Percentiles rank a stretch among this genome's conserved stretches.
Conservation (phyloP, 1,140 invertebrate species). For the Aphaenogaster ashmeadi region DNA sequence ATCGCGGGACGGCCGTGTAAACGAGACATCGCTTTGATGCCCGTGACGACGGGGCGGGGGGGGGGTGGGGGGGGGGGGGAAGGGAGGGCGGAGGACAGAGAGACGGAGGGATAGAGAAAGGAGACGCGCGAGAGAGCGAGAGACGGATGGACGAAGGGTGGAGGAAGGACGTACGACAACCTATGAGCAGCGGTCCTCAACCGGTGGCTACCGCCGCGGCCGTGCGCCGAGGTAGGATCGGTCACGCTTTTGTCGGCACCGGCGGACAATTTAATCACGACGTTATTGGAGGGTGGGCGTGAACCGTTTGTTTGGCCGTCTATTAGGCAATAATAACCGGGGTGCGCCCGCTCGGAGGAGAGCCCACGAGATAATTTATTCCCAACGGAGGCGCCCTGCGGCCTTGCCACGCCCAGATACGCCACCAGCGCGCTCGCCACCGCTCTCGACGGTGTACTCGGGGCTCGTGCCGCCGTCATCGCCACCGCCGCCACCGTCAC, state of each 20-base stretch:
- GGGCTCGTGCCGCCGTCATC: constrained; percentile 50
- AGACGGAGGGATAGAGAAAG: background rate
- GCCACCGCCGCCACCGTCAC: constrained; percentile 43
- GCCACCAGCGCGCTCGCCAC: constrained; percentile 66
- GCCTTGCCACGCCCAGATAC: constrained; percentile 85
- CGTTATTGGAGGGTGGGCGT: constrained; percentile 82
- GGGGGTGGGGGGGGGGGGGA: background rate
- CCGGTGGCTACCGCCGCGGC: background rate
- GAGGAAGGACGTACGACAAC: constrained; percentile 27
- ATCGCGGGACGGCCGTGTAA: constrained; percentile 73
- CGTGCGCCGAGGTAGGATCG: background rate
- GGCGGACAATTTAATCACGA: constrained; percentile 79
- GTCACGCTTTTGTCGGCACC: constrained; percentile 58
- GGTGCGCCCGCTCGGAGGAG: constrained; percentile 74
- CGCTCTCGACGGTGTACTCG: constrained; percentile 28
- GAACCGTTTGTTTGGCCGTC: constrained; percentile 83
- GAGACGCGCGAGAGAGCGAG: constrained; percentile 15
- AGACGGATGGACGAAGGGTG: constrained; percentile 36
- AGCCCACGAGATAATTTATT: constrained; percentile 83
- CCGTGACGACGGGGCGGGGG: constrained; percentile 62
- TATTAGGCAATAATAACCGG: constrained; percentile 86
- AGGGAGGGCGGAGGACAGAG: too few species aligned
- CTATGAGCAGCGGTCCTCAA: background rate
- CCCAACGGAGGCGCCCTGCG: constrained; percentile 83
- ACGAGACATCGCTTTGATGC: constrained; percentile 74